Evolutionary conservation across 2,113 vertebrate species (phyloP), one percentile per base, ranked within the genome.

Genomic region (Rutilus rutilus): DNA sequence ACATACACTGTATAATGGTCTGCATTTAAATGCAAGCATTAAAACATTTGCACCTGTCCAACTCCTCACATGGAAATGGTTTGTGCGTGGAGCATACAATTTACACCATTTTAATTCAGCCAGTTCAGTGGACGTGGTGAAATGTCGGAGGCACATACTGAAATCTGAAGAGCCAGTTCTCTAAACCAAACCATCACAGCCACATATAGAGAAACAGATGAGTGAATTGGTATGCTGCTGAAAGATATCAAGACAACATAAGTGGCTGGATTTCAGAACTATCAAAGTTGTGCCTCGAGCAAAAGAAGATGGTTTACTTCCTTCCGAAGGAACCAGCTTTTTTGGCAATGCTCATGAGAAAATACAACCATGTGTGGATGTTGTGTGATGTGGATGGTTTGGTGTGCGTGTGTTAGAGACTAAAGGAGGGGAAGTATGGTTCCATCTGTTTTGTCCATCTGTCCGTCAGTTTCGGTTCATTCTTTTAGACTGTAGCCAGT

Each of bases 371-470:
- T 83, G 79, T 84, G 82, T 84, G 82, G 36, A 64, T 74, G 82
- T 39, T 69, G 65, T 69, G 62, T 88, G 87, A 78, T 76, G 77
- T 81, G 78, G 47, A 69, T 83, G 52, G 57, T 39, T 85, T 62
- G 25, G 80, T 42, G 60, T 86, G 50, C 45, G n/a, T 78, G 82
- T 79, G 82, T 73, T 79, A 47, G 64, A 77, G 42, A 64, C 64
- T 19, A 54, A 85, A 84, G 45, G 62, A 76, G 33, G 57, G 78
- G 84, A 89, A 59, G 78, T 73, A 78, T n/a, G 64, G 33, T 77
- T 90, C 88, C 90, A 90, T 90, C 90, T 91, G 91, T 84, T 91
- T 71, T 54, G 76, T 92, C 88, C 90, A 91, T 90, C 88, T 92
- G 91, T 86, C 83, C 83, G 76, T 87, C 71, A 84, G 59, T 86